A percentile compares a stretch with the other conserved stretches of the same genome.
Conservation (phyloP, 2,888 invertebrate genomes). For the Andrena bucephala region DNA sequence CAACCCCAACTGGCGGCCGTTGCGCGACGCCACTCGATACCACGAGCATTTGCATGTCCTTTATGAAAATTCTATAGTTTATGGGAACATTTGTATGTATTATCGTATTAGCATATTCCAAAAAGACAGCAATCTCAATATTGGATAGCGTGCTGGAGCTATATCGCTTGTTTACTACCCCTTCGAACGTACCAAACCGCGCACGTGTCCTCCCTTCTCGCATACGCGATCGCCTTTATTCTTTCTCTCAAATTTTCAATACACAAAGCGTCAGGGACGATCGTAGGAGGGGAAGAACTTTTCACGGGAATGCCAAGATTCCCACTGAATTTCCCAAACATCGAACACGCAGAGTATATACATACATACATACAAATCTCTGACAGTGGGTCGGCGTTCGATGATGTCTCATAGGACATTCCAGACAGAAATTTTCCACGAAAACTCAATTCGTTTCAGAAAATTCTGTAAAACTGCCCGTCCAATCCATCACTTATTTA, state of each 20-base stretch:
- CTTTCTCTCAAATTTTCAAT: conserved; percentile 71
- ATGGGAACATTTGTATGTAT: conserved; percentile 85
- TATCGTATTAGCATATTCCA: conserved; percentile 85
- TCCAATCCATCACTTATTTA: too few species aligned
- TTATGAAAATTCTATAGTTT: conserved; percentile 85
- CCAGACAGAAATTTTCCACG: neutral
- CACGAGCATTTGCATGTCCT: conserved; percentile 84
- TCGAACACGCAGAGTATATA: neutral
- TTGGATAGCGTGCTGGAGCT: conserved; percentile 81
- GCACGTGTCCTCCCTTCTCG: conserved; percentile 74
- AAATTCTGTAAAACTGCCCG: too few species aligned
- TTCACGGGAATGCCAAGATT: conserved; percentile 14
- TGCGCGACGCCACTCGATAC: conserved; percentile 79
- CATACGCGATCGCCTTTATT: conserved; percentile 66
- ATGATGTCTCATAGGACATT: neutral
- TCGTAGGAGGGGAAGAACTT: conserved; percentile 43
- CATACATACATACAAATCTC: neutral
- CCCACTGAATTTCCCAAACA: conserved; percentile 24
- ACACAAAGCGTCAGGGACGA: conserved; percentile 54
- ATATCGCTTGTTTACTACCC: conserved; percentile 84
- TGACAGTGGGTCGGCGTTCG: conserved; percentile 1
- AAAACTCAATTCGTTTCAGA: too few species aligned
- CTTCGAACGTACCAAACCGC: conserved; percentile 63
- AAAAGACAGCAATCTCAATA: conserved; percentile 85
- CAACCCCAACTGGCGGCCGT: conserved; percentile 54